These are phyloP conservation scores for Phoebastria nigripes DNA, from an alignment of 2,797 vertebrate species.

Conservation along the genomic window DNA sequence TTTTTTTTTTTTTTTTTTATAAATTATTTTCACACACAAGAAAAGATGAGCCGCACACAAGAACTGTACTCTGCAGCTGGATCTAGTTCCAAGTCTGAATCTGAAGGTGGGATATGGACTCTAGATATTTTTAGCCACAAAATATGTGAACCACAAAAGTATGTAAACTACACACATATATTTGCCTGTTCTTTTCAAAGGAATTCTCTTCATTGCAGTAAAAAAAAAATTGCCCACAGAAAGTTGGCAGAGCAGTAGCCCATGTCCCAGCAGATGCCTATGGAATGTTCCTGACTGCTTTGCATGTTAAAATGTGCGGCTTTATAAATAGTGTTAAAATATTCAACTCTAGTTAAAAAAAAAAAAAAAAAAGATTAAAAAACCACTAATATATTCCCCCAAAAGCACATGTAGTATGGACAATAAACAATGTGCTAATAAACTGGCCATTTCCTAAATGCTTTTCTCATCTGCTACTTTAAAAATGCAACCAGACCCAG, in stretches of 20 bases:
- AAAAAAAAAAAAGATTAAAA: background rate
- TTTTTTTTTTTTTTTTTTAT: background rate
- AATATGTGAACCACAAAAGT: conserved; percentile 73
- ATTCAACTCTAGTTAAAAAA: background rate
- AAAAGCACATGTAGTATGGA: background rate
- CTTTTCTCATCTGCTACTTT: background rate
- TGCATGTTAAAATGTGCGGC: conserved; percentile 40
- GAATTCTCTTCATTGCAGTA: conserved; percentile 67
- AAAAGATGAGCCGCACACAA: conserved; percentile 56
- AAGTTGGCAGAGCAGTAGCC: conserved; percentile 54
- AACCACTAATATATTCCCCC: background rate
- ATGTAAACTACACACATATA: conserved; percentile 70
- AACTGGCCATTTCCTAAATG: background rate
- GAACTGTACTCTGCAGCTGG: conserved; percentile 30
- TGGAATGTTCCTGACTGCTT: conserved; percentile 62
- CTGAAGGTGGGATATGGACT: conserved; percentile 49
- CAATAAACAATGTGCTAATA: background rate
- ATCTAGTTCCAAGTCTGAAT: conserved; percentile 54
- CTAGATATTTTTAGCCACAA: conserved; percentile 72
- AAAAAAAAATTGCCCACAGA: conserved; percentile 54
- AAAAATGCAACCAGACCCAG: background rate
- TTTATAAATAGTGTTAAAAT: conserved; percentile 60
- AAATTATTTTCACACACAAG: conserved; percentile 70
- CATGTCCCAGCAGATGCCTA: conserved; percentile 51
- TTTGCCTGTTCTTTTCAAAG: conserved; percentile 61